phyloP scores from a whole-genome alignment of 2,797 vertebrate genomes.

The Amniataba percoides region DNA sequence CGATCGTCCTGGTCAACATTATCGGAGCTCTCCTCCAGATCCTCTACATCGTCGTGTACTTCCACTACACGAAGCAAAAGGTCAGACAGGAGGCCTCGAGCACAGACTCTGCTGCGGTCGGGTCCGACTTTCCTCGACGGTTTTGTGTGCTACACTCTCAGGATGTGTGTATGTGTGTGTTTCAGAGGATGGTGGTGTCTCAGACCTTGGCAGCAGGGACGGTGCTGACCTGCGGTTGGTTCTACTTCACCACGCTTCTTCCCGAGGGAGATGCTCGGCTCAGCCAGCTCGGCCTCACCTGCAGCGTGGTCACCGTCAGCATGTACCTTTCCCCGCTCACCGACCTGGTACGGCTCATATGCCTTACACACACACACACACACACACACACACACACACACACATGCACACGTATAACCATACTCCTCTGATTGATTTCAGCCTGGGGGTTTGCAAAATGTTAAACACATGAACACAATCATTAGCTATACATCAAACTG shows the following conservation, averaged over 20 bases:
- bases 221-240: conserved; percentile 80
- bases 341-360: conserved; percentile 82
- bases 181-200: conserved; percentile 80
- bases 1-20: conserved; percentile 88
- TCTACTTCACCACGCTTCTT: conserved; percentile 88
- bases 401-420: not conserved
- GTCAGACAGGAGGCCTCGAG: conserved; percentile 72
- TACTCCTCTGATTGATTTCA: not conserved
- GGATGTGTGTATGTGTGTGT: conserved; percentile 13
- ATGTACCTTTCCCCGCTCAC: conserved; percentile 95
- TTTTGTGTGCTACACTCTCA: not conserved
- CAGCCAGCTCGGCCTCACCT: conserved; percentile 89
- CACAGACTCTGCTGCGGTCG: too few relatives aligned
- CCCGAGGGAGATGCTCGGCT: conserved; percentile 70
- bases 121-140: not conserved
- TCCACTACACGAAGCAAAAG: conserved; percentile 88
- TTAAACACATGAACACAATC: not conserved
- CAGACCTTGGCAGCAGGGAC: conserved; percentile 79
- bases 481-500: not conserved
- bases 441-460: too few relatives aligned
- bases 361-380: conserved; percentile 35
- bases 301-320: conserved; percentile 92
- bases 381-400: not conserved
- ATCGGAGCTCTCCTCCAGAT: conserved; percentile 90
- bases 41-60: conserved; percentile 88